Base-by-base conservation (phyloP, 2,113 vertebrate species). In the Ginglymostoma cirratum region DNA sequence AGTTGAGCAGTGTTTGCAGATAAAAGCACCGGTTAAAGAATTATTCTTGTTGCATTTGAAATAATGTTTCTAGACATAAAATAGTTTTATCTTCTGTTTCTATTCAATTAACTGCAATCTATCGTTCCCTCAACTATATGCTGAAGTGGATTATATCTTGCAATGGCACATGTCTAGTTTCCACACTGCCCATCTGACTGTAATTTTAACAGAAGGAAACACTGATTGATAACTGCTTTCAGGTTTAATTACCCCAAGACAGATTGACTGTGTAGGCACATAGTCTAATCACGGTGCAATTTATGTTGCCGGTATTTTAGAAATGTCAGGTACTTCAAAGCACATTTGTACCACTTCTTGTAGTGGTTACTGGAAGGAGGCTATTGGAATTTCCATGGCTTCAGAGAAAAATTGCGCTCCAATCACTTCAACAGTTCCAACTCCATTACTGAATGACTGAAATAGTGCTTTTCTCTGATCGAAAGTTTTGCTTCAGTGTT, bases 191-290 rank as follows among this genome's bases (percentile, higher is more conserved):
- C 98, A 98, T 98, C 97, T 98, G 98, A 98, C 96, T 97, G 97
- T 97, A 98, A 98, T 98, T 98, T 97, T 96, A 96, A 96, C 96
- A 96, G 96, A 96, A 97, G 97, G 97, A 97, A 97, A 97, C 96
- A 96, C 97, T 97, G 97, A 97, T 98, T 97, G 97, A 97, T 98
- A 97, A 97, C 96, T 98, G 97, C 97, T 97, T 97, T 98, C 98
- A 98, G 98, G 97, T 98, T 95, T 97, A 98, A 98, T 98, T 98
- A 98, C 97, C 97, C 97, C 97, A 98, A 98, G 97, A 97, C 96
- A 97, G 98, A 98, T 97, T 97, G 98, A 98, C 97, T 38, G 38
- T 98, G 97, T 97, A 98, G 97, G 97, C 97, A 97, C 97, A 98
- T 96, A 97, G 96, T 97, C 97, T 97, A 98, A 98, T 97, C 97